phyloP scores from a whole-genome alignment of 2,113 vertebrate species.

The Trinectes maculatus region DNA sequence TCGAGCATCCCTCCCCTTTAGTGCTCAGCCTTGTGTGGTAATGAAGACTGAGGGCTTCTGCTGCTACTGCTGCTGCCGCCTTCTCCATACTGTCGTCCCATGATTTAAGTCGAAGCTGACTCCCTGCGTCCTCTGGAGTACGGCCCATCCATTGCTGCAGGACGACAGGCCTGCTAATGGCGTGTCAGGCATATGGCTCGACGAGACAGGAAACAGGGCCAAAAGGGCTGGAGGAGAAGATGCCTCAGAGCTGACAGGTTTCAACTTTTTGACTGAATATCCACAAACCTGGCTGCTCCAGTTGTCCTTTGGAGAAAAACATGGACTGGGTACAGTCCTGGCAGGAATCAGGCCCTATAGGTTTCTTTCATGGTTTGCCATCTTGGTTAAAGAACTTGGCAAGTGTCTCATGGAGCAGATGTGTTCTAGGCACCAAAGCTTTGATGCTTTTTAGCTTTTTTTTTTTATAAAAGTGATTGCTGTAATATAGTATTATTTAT shows the following conservation, averaged over 20 bases:
- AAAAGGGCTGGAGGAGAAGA: slow-evolving; percentile 54
- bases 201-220: slow-evolving; percentile 46
- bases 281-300: slow-evolving; percentile 59
- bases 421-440: slow-evolving; percentile 2
- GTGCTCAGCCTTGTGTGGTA: slow-evolving; percentile 20
- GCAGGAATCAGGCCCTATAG: slow-evolving; percentile 1
- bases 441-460: background rate
- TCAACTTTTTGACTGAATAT: slow-evolving; percentile 62
- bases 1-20: background rate
- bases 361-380: slow-evolving; percentile 52
- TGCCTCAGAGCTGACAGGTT: slow-evolving; percentile 67
- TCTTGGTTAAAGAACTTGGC: slow-evolving; percentile 29
- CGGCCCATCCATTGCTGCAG: slow-evolving; percentile 51
- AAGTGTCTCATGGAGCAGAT: background rate
- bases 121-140: slow-evolving; percentile 60
- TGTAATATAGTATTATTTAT: too few species aligned
- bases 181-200: slow-evolving; percentile 59
- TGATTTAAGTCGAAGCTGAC: slow-evolving; percentile 63
- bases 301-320: slow-evolving; percentile 30
- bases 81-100: slow-evolving; percentile 31
- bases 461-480: background rate
- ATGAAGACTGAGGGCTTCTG: slow-evolving; percentile 12
- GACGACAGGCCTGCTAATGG: slow-evolving; percentile 60
- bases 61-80: slow-evolving; percentile 18
- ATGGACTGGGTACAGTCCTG: slow-evolving; percentile 7